phyloP scores from a whole-genome alignment of 2,888 invertebrate species.

The Oxyscelio sp. region DNA sequence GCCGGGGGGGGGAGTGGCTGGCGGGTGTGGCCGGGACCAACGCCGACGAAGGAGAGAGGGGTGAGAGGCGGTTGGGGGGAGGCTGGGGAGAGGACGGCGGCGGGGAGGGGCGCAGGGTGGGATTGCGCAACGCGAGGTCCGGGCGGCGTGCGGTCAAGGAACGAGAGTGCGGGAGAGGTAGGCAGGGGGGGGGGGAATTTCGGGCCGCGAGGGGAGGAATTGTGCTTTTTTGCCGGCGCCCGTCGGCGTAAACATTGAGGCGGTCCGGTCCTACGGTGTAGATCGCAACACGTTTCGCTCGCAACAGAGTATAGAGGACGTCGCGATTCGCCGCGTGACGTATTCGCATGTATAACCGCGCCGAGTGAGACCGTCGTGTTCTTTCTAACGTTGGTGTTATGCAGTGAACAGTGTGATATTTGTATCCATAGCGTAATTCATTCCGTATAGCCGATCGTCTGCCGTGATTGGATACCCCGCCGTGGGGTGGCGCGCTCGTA shows the following conservation, averaged over 20 bases:
- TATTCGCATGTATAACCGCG: constrained; percentile 27
- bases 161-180: too few relatives aligned
- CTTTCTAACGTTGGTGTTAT: constrained; percentile 63
- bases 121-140: too few relatives aligned
- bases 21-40: too few relatives aligned
- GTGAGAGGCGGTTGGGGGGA: too few relatives aligned
- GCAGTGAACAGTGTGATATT: constrained; percentile 68
- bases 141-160: constrained; percentile 72
- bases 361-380: constrained; percentile 47
- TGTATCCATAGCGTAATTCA: background rate
- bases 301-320: constrained; percentile 27
- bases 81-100: too few relatives aligned
- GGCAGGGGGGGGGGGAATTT: too few relatives aligned
- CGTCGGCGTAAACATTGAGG: constrained; percentile 38
- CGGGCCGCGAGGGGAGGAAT: constrained; percentile 8
- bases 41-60: too few relatives aligned
- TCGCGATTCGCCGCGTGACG: constrained; percentile 54
- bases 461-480: constrained; percentile 33
- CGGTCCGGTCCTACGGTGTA: constrained; percentile 30
- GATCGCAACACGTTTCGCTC: constrained; percentile 32
- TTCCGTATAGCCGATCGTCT: background rate
- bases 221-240: background rate
- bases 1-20: too few relatives aligned
- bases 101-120: too few relatives aligned
- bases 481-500: constrained; percentile 61